phyloP scores from a whole-genome alignment of 2,888 invertebrate species.

The Drosophila koepferae region DNA sequence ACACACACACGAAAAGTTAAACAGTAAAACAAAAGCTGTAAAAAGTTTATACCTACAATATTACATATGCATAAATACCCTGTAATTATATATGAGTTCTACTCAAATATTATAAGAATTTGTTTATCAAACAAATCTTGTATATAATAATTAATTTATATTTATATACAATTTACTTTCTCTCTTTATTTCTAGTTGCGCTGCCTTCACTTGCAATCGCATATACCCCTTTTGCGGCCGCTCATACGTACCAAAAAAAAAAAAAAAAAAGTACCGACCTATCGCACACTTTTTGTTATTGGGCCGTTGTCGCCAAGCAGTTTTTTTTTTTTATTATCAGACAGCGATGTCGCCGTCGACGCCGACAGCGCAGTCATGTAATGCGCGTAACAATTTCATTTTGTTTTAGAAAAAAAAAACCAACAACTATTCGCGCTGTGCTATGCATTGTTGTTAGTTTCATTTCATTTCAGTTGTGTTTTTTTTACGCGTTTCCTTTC shows the following conservation, averaged over 20 bases:
- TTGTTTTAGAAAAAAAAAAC: conserved; percentile 51
- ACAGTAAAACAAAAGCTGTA: conserved; percentile 19
- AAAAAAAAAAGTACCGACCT: conserved; percentile 67
- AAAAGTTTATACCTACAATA: neutral
- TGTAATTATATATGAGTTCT: neutral
- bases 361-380: conserved; percentile 51
- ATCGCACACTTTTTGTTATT: conserved; percentile 79
- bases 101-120: neutral
- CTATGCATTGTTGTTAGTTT: conserved; percentile 32
- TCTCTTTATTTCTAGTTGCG: neutral
- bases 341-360: conserved; percentile 44
- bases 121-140: neutral
- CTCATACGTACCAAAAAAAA: neutral
- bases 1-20: conserved; percentile 24
- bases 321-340: conserved; percentile 62
- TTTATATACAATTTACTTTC: neutral
- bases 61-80: conserved; percentile 10
- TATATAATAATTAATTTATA: neutral
- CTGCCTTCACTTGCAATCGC: neutral
- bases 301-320: conserved; percentile 56
- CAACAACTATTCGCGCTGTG: conserved; percentile 34
- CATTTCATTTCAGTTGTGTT: neutral
- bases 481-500: conserved; percentile 19
- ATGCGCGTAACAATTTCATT: conserved; percentile 73
- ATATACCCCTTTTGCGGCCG: conserved; percentile 16